Evolutionary conservation across 2,888 invertebrate genomes (phyloP), one percentile per base, ranked within the genome.

Genomic region (Hoplodrina blanda): DNA sequence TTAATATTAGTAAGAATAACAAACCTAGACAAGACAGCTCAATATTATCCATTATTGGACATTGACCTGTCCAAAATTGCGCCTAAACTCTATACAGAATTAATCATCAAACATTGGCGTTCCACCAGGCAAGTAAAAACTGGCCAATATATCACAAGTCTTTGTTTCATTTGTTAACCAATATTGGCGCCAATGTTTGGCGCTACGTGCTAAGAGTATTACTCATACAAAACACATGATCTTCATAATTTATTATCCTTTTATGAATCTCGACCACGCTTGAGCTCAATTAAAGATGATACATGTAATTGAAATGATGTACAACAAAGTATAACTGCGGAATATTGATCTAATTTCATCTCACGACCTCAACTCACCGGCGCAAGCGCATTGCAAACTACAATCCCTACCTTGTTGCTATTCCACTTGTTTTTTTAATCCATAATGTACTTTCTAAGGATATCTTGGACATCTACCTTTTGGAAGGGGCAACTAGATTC

Each of bases 141-240:
- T 54, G 30, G 25, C 33, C 49, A 69, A 77, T 62, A 41, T 25
- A 63, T 49, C 7, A 15, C 13, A 46, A 46, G 15, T 44, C 62
- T 59, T 68, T 67, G 67, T 62, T 64, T 19, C 15, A 41, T 30
- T 5, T 59, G 37, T 15, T 46, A 50, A 50, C 46, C 62, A 66
- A 73, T 37, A 66, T 69, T 78, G 69, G 77, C 44, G 30, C 67
- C 65, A 78, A 78, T 20, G 53, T 62, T 67, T 11, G 41, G 19
- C 20, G 20, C 11, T 13, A 50, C 57, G 25, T 55, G 15, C 15
- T 57, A 50, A 52, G 19, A 61, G 61, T 59, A 37, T 73, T 73
- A 69, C 54, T 78, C 78, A 69, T 54, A 55, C 62, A 55, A 20
- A 70, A 74, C 74, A 70, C 69, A 78, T 70, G 79, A 69, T 74